Evolutionary conservation across 2,888 invertebrate species (phyloP), one percentile per base, ranked within the genome.

Genomic region (Zygaena filipendulae): DNA sequence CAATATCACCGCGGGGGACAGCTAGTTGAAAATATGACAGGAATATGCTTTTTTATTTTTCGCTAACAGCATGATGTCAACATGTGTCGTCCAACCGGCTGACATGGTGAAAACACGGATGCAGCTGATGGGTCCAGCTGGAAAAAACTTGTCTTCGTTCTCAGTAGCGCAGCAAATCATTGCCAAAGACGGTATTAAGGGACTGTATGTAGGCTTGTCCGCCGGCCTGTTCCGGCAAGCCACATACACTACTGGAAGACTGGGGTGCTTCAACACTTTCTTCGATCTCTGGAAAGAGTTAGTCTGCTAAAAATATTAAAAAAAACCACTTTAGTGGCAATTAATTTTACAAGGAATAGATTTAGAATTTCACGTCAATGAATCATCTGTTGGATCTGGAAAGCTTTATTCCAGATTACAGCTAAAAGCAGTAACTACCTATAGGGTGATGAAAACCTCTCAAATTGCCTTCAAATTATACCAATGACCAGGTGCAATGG

Each of bases 161-260:
- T 84, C 85, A 46, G 87, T 92, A 2, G 64, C 92, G n/a, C 69
- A 75, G 13, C 81, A 83, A 8, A 92, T 98, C 40, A 40, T 95
- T 4, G 82, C 75, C 48, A 89, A 87, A 32, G 97, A 98, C 62
- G 97, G 98, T 0, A 29, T 93, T 0, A 43, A 85, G 3, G 93
- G 91, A 0, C 75, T 97, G 40, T 99, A 98, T 62, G 86, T 86
- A 14, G 97, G 98, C 0, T 74, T 97, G 3, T 91, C 93, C 0
- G 95, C 96, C 2, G 96, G 92, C 1, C 75, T 98, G 23, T 77
- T 98, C 40, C 81, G 98, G 30, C 98, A 99, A 61, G 97, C 97
- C 1, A 96, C 97, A 0, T 99, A 99, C 60, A 97, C 97, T 1
- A 97, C 98, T 0, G 91, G 92, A 0, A 83, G 98, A 36, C 82